phyloP scores from a whole-genome alignment of 2,113 vertebrate species.

The Oceanites oceanicus region DNA sequence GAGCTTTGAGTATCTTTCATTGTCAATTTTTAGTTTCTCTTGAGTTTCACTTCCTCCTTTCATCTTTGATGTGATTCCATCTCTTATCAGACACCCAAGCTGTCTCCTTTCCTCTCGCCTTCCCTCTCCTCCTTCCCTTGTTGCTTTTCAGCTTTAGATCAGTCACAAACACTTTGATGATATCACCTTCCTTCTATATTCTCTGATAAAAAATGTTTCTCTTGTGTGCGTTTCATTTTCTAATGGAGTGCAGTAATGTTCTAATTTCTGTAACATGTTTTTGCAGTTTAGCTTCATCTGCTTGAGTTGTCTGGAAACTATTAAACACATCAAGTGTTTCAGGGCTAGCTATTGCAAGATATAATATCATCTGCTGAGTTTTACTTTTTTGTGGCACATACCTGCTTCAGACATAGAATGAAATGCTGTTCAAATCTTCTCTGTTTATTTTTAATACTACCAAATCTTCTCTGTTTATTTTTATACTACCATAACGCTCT shows the following conservation, averaged over 20 bases:
- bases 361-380: not conserved
- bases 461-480: not conserved
- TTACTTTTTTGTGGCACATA: not conserved
- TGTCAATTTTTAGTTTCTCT: not conserved
- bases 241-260: not conserved
- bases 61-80: not conserved
- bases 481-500: not conserved
- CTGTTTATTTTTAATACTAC: not conserved
- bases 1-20: not conserved
- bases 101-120: not conserved
- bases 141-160: constrained; percentile 13
- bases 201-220: not conserved
- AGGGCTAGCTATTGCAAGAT: not conserved
- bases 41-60: not conserved
- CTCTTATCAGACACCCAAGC: constrained; percentile 10
- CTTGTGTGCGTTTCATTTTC: not conserved
- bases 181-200: not conserved
- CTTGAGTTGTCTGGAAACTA: not conserved
- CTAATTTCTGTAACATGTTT: not conserved
- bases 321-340: not conserved
- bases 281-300: not conserved
- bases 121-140: not conserved
- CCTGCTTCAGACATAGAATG: not conserved
- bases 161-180: not conserved
- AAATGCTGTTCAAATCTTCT: not conserved